Evolutionary conservation across 2,797 vertebrate species (phyloP).

Genomic region (Hydrophis major): DNA sequence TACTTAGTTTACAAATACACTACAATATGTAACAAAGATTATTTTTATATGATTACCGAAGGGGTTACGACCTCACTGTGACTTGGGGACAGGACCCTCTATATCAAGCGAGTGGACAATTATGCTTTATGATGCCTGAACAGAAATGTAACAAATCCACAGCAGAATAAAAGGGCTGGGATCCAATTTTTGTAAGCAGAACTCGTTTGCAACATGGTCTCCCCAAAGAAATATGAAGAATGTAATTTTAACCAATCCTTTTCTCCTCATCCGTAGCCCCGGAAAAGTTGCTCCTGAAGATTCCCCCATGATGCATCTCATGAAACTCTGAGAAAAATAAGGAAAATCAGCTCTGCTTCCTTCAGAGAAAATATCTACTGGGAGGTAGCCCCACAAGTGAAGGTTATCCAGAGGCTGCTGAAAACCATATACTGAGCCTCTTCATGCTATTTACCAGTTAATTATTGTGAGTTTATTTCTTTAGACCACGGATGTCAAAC

Average conservation of each 20-base stretch:
- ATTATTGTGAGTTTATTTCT: not conserved
- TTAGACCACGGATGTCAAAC: too few species aligned
- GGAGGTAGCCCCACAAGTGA: not conserved
- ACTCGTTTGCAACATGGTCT: not conserved
- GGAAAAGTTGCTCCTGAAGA: not conserved
- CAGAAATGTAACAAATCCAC: not conserved
- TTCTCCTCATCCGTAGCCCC: not conserved
- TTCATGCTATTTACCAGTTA: not conserved
- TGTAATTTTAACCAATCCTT: not conserved
- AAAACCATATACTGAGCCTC: not conserved
- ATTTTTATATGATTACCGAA: not conserved
- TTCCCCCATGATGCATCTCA: not conserved
- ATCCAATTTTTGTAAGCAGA: not conserved
- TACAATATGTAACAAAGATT: not conserved
- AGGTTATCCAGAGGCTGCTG: not conserved
- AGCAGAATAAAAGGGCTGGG: not conserved
- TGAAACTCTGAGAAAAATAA: not conserved
- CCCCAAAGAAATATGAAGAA: not conserved
- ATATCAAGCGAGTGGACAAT: not conserved
- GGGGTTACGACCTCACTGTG: not conserved
- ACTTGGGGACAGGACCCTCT: not conserved
- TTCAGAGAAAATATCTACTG: not conserved
- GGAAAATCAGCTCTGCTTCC: not conserved
- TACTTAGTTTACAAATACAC: not conserved
- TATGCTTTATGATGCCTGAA: not conserved